Conservation (phyloP, 2,888 invertebrate species). For the Parelbella ahira region DNA sequence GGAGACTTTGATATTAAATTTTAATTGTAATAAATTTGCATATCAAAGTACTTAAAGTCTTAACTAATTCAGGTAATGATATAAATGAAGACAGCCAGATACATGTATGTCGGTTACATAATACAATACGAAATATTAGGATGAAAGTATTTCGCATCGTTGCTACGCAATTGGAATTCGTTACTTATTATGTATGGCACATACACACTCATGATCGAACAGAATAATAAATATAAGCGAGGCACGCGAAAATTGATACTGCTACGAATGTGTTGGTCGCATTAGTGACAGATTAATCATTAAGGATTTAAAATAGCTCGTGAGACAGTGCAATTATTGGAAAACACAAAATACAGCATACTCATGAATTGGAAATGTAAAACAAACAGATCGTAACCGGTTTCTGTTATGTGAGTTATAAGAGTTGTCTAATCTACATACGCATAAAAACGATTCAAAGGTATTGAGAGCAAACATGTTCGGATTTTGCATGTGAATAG, state of each 20-base stretch:
- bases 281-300: too few relatives aligned
- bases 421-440: slow-evolving; percentile 13
- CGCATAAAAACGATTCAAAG: slow-evolving; percentile 28
- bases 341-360: slow-evolving; percentile 28
- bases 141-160: slow-evolving; percentile 9
- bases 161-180: slow-evolving; percentile 6
- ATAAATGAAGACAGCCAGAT: too few relatives aligned
- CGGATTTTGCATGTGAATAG: slow-evolving; percentile 1
- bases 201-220: slow-evolving; percentile 34
- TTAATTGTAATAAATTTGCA: too few relatives aligned
- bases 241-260: slow-evolving; percentile 40
- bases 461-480: slow-evolving; percentile 10
- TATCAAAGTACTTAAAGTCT: too few relatives aligned
- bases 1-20: too few relatives aligned
- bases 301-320: too few relatives aligned
- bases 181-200: slow-evolving; percentile 24
- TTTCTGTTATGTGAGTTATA: slow-evolving; percentile 15
- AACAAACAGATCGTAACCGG: slow-evolving; percentile 44
- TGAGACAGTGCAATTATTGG: too few relatives aligned
- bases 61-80: too few relatives aligned
- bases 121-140: not conserved
- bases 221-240: slow-evolving; percentile 35
- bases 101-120: too few relatives aligned
- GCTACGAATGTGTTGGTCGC: too few relatives aligned
- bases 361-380: slow-evolving; percentile 41